Base-by-base conservation (phyloP, 2,888 invertebrate genomes). In the Onchidella celtica region DNA sequence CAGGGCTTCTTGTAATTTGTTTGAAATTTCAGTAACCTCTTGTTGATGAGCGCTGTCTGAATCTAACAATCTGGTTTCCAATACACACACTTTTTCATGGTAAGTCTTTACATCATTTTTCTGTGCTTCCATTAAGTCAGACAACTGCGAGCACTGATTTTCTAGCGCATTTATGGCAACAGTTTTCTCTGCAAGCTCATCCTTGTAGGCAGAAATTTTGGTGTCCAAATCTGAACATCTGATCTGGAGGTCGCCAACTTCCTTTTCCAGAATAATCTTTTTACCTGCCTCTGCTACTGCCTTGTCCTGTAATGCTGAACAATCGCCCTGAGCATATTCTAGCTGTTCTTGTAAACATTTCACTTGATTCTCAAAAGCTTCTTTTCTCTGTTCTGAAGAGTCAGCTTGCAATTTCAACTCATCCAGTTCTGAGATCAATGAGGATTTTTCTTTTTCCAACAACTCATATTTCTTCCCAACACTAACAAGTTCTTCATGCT, bases 81-180 rank as follows among this genome's bases (percentile, higher is more conserved):
- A 24, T 34, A 17, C 21, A 6, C 3, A n/a, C 11, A 66, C 4
- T 36, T 77, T 47, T 40, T 9, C 47, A 6, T 3, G 11, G 27
- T 6, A 36, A 0, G 21, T 32, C 0, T 24, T 68, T 3, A 68
- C 68, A 6, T 55, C 55, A 14, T 32, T 36, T 68, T 11, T 66
- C 27, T 36, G 4, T 1, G n/a, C 3, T 0, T 65, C 57, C 55
- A 77, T 3, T 11, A 24, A 27, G 4, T 68, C 24, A 36, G 77
- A 70, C 29, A 78, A 6, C 29, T 63, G 11, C 21, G 6, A 3
- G 27, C 78, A 78, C 27, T 78, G 24, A 6, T 61, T 70, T 78
- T 70, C 78, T 24, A 78, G 32, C 14, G 57, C 34, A 21, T 21
- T 55, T 21, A 3, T 21, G 34, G 29, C 32, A n/a, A 27, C 9